phyloP scores from a whole-genome alignment of 2,888 invertebrate genomes.

The Parnassius orleans region DNA sequence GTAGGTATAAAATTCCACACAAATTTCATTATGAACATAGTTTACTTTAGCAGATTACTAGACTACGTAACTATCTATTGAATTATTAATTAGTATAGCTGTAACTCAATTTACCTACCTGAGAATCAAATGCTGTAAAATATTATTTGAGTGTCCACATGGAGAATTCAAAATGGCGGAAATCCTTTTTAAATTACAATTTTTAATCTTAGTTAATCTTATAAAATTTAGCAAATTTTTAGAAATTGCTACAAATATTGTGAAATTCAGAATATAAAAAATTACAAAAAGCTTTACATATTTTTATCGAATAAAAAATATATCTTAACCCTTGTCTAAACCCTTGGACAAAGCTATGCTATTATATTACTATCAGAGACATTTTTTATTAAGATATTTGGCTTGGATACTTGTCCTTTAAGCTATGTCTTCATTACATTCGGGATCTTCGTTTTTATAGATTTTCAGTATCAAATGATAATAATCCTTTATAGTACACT shows the following conservation, averaged over 20 bases:
- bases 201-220: conserved; percentile 17
- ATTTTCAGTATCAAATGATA: too few relatives aligned
- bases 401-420: too few relatives aligned
- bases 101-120: conserved; percentile 21
- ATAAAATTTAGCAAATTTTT: neutral
- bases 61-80: too few relatives aligned
- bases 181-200: neutral
- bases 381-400: too few relatives aligned
- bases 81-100: neutral
- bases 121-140: neutral
- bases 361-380: too few relatives aligned
- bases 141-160: conserved; percentile 3
- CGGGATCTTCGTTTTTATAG: too few relatives aligned
- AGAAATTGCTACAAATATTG: neutral
- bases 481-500: too few relatives aligned
- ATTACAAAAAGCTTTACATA: neutral
- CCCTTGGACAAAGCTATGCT: too few relatives aligned
- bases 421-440: too few relatives aligned
- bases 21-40: too few relatives aligned
- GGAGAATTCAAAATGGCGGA: conserved; percentile 27
- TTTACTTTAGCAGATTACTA: too few relatives aligned
- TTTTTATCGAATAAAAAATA: conserved; percentile 7
- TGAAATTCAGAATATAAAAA: neutral
- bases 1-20: too few relatives aligned
- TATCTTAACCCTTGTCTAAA: neutral